These are phyloP conservation scores for Dasyurus viverrinus DNA, from an alignment of 2,113 vertebrate genomes.

Conservation along the genomic window DNA sequence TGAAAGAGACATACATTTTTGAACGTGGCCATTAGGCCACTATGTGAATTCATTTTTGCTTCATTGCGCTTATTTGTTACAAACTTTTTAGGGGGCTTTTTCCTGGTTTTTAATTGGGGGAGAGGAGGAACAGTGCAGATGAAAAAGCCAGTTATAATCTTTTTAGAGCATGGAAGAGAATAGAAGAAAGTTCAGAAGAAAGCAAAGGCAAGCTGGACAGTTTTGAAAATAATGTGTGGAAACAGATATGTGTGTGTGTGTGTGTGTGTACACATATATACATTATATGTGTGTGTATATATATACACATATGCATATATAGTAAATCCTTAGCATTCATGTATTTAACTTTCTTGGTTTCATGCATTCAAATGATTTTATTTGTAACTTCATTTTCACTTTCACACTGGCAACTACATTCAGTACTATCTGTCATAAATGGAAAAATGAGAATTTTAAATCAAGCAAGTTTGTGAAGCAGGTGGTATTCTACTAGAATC, in stretches of 20 bases:
- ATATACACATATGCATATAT: not conserved
- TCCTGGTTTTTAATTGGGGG: not conserved
- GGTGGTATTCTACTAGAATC: not conserved
- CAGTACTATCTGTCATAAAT: not conserved
- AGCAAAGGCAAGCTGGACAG: too few relatives aligned
- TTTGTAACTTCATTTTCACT: not conserved
- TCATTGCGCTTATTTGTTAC: not conserved
- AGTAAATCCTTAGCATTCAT: not conserved
- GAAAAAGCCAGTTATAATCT: not conserved
- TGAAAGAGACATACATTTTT: not conserved
- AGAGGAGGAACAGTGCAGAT: not conserved
- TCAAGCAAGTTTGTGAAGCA: not conserved
- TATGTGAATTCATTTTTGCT: not conserved
- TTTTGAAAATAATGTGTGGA: not conserved
- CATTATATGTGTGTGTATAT: not conserved
- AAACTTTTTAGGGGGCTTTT: not conserved
- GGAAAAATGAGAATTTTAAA: not conserved
- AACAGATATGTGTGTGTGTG: not conserved
- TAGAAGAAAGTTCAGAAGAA: not conserved
- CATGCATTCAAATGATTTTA: not conserved
- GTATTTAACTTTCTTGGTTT: not conserved
- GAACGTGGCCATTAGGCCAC: too few relatives aligned
- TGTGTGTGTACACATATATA: not conserved
- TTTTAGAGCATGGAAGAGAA: not conserved
- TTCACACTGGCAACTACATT: not conserved